phyloP scores from a whole-genome alignment of 2,888 invertebrate genomes.

The Diarsia rubi region DNA sequence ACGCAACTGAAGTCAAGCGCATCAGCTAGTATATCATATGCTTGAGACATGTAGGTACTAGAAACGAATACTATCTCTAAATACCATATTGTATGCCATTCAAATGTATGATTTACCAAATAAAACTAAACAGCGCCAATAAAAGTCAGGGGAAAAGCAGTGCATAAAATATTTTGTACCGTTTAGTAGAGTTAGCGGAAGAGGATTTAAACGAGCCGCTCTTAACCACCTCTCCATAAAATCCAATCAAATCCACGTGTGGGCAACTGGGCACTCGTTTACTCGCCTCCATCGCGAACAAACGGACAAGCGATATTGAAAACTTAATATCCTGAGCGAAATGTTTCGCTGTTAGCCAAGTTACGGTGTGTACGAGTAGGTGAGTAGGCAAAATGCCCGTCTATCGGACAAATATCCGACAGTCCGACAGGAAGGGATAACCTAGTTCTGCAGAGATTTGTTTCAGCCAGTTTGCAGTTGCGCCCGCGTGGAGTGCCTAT shows the following conservation, averaged over 20 bases:
- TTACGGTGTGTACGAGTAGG: conserved; percentile 63
- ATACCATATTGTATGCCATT: background rate
- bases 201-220: conserved; percentile 28
- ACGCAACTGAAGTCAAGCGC: background rate
- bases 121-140: background rate
- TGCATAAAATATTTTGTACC: conserved; percentile 14
- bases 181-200: conserved; percentile 3
- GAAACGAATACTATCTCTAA: background rate
- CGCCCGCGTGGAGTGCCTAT: conserved; percentile 66
- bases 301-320: conserved; percentile 69
- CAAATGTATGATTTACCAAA: background rate
- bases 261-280: background rate
- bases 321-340: conserved; percentile 74
- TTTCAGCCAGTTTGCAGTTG: conserved; percentile 73
- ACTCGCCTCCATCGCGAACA: conserved; percentile 25
- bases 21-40: background rate
- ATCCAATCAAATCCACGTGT: conserved; percentile 44
- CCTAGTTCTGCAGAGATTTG: conserved; percentile 75
- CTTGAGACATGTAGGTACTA: background rate
- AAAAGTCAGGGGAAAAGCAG: conserved; percentile 5
- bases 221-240: conserved; percentile 38
- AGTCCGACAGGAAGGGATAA: conserved; percentile 73
- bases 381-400: conserved; percentile 60
- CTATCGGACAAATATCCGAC: conserved; percentile 73
- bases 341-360: conserved; percentile 59